Percentiles rank a stretch among this genome's conserved stretches.
Conservation (phyloP, 2,797 vertebrate species). For the Arctocebus calabarensis region DNA sequence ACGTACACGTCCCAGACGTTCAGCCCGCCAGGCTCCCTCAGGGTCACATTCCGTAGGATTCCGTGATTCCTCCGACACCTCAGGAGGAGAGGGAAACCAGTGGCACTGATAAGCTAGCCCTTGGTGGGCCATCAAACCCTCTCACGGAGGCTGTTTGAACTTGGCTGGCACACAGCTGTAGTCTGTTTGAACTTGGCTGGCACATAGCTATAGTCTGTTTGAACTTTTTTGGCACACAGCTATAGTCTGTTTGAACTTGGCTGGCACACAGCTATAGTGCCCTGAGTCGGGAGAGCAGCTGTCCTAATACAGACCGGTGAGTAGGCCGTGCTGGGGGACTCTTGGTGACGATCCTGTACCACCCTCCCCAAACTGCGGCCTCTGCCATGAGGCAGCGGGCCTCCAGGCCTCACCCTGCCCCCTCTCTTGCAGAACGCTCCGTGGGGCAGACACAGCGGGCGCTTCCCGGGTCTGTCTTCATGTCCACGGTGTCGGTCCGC, state of each 20-base stretch:
- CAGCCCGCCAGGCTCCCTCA: accelerated
- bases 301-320: background rate
- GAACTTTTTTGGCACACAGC: no score
- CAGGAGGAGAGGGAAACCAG: background rate
- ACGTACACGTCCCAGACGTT: background rate
- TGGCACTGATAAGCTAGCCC: no score
- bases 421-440: constrained; percentile 76
- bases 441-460: constrained; percentile 83
- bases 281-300: background rate
- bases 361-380: background rate
- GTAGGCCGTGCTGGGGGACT: no score
- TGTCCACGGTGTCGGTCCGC: constrained; percentile 75
- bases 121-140: background rate
- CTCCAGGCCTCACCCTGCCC: background rate
- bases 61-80: background rate
- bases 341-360: accelerated
- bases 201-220: background rate
- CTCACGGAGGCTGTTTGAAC: background rate
- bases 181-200: background rate
- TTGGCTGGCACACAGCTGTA: no score
- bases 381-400: accelerated
- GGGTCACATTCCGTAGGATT: accelerated
- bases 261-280: background rate
- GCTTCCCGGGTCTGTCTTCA: constrained; percentile 88
- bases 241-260: background rate